Conservation (phyloP, 23 tunicate genomes). For the Pegea sp. region DNA sequence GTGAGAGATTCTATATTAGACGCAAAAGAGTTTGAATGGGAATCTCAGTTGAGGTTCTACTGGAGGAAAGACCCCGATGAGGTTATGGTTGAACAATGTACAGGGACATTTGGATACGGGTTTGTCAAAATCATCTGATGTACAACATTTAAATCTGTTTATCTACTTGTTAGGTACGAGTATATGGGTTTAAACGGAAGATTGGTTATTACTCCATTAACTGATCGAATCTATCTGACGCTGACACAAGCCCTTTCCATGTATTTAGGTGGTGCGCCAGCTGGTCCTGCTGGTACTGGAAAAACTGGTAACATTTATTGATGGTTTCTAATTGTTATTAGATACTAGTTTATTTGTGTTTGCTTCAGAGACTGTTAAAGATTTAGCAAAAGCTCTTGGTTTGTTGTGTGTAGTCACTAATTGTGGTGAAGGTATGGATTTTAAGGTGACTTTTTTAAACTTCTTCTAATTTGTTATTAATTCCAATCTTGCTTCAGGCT, state of each 20-base stretch:
- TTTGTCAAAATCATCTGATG: constrained; percentile 5
- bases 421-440: constrained; percentile 99
- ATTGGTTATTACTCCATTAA: constrained; percentile 94
- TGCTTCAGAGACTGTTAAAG: constrained; percentile 56
- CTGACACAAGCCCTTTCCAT: constrained; percentile 87
- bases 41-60: constrained; percentile 90
- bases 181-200: constrained; percentile 97
- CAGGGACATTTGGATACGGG: constrained; percentile 93
- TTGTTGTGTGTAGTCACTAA: constrained; percentile 92
- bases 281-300: constrained; percentile 99
- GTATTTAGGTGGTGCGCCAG: constrained; percentile 98
- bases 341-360: background rate
- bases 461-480: background rate
- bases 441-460: constrained; percentile 20
- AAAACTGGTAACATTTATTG: constrained; percentile 47
- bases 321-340: background rate
- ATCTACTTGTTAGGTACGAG: constrained; percentile 37
- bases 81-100: constrained; percentile 63
- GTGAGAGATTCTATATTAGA: constrained; percentile 87
- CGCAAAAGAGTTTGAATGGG: constrained; percentile 98
- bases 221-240: constrained; percentile 91
- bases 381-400: constrained; percentile 96
- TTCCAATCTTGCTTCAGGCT: constrained; percentile 22
- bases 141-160: background rate
- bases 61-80: constrained; percentile 91